These are phyloP conservation scores for Eupithecia subfuscata DNA, from an alignment of 2,888 invertebrate genomes.

Conservation along the genomic window DNA sequence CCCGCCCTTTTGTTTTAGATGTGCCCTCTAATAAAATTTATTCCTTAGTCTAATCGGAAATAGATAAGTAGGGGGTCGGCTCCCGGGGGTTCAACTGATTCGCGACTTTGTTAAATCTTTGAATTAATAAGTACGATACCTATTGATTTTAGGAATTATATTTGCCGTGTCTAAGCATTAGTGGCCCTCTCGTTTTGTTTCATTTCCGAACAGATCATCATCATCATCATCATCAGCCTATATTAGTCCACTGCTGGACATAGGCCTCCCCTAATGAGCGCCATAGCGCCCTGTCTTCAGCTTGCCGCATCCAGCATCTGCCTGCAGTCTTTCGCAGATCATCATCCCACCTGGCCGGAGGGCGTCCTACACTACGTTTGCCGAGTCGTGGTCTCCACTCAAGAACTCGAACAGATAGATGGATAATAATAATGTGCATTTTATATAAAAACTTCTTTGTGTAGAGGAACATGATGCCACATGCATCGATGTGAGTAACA, in stretches of 20 bases:
- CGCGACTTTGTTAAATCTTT: conserved; percentile 50
- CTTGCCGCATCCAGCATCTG: too few species aligned
- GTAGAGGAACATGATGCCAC: not conserved
- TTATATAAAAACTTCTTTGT: not conserved
- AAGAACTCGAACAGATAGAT: too few species aligned
- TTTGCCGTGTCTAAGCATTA: not conserved
- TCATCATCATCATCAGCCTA: too few species aligned
- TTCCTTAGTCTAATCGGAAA: conserved; percentile 71
- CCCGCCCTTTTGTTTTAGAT: conserved; percentile 74
- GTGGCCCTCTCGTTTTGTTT: not conserved
- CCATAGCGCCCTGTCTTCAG: too few species aligned
- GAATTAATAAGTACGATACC: conserved; percentile 50
- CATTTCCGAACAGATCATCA: not conserved
- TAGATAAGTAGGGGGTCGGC: conserved; percentile 64
- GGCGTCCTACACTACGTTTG: too few species aligned
- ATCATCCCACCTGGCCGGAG: too few species aligned
- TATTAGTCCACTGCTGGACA: too few species aligned
- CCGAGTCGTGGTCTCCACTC: too few species aligned
- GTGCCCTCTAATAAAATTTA: conserved; percentile 73
- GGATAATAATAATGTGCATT: not conserved
- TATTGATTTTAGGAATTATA: conserved; percentile 46
- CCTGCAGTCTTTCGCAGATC: too few species aligned
- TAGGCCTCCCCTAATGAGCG: too few species aligned
- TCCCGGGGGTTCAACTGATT: conserved; percentile 59
- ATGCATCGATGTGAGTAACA: too few species aligned